Evolutionary conservation across 2,888 invertebrate genomes (phyloP), one percentile per base, ranked within the genome.

Genomic region (Hydriomena furcata): DNA sequence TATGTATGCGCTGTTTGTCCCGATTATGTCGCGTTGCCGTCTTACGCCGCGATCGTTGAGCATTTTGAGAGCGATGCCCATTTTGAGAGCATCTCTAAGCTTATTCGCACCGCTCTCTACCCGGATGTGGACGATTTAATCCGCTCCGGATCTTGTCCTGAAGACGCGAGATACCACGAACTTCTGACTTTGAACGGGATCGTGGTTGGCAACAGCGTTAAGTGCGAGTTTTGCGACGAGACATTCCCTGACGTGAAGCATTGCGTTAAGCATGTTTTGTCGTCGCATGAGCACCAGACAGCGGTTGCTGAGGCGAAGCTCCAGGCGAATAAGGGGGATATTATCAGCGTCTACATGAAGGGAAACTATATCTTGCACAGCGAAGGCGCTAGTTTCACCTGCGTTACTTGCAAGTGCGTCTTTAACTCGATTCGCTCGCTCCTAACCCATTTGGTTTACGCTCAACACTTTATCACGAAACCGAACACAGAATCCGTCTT

Each of bases 341-440:
- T 90, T 0, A 88, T 90, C 8, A 83, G 84, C 44, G 82, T 88
- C 0, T 89, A 89, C 28, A 86, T 90, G 86, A 76, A 73, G 25
- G 88, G 89, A 0, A 80, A 87, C 31, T 80, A 75, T 12, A 76
- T 90, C 0, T 36, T 87, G 0, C 85, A 89, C 52, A 82, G 67
- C 30, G 89, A 90, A 61, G 90, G 90, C 0, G 65, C 76, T 0
- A 66, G 73, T 0, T 90, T 89, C 51, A 79, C 58, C 0, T 90
- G 90, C 34, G 68, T 72, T 0, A 54, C 73, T 0, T 90, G 90
- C 59, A 68, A 75, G 1, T 73, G 79, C 0, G 76, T 79, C 0
- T 88, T 87, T 34, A 83, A 81, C 25, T 89, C 90, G 0, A 84
- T 90, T 0, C 65, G 89, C 0, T 82, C 89, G 0, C 46, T 90